Evolutionary conservation across 53 echinoderm and acorn worm genomes (phyloP), one percentile per base, ranked within the genome.

Genomic region (Hippasteria phrygiana): DNA sequence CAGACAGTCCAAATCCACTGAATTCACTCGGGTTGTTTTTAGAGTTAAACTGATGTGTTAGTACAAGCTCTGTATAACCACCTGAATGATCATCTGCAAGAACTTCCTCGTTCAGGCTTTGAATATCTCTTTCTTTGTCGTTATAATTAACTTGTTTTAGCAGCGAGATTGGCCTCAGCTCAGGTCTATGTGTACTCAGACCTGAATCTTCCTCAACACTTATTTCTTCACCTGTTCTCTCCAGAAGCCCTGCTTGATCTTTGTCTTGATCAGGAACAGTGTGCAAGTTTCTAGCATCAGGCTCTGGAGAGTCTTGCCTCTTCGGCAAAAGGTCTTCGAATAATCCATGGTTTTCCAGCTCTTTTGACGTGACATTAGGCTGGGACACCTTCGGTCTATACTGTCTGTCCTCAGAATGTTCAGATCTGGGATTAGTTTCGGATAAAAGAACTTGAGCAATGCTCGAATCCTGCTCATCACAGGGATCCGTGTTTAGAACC

Each of bases 151-250:
- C 77, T 32, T 67, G 75, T 56, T 94, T 91, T 27, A 95, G 72
- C 9, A 95, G 97, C 1, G 92, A 81, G 41, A 92, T 37, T 2
- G 92, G 53, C 41, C 93, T 78, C 1, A 90, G 75, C 34, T 67
- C 69, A 11, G 97, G 95, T 50, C 97, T 79, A 62, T 95, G 95
- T 1, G 97, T 96, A 27, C 88, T 87, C 27, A 95, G 84, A 8
- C 92, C 76, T 33, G 85, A 31, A 43, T 90, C 45, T 27, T 88
- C 78, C 22, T 88, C 78, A 20, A 50, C 89, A 34, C 41, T 31
- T 43, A 16, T 51, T 1, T 43, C 62, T 55, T 70, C 89, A 67
- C 24, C 27, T 11, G 9, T 46, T 12, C 28, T 46, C 7, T 91
- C 27, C 32, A 36, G 14, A 32, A 47, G 28, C 5, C 12, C 51